Evolutionary conservation across 1,140 invertebrate species (phyloP), one percentile per base, ranked within the genome.

Genomic region (Limonius californicus): DNA sequence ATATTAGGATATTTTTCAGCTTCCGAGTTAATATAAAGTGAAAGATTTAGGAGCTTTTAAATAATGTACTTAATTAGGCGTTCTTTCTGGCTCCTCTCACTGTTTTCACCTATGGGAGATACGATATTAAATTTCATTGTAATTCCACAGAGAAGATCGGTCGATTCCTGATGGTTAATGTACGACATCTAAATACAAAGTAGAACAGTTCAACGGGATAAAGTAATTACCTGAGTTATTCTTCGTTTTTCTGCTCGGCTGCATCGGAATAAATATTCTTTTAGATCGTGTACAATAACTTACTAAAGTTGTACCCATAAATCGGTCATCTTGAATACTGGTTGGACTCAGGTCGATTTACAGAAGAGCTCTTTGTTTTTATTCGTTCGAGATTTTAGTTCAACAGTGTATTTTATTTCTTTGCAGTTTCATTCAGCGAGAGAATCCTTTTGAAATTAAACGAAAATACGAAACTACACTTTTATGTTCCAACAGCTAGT

Each of bases 1-100:
- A 74, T 73, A 74, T 74, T 70, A 74, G 68, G 70, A 72, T 70
- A 71, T 74, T 74, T 72, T 72, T 70, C 70, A 69, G 68, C 63
- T 70, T 62, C 62, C 4, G 54, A 55, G 54, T 55, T 55, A 55
- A 55, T 55, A 27, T 55, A 27, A 50, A 50, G 45, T 50, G 45
- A 50, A 50, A 50, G 45, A 50, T 50, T 50, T 50, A 50, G 45
- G 19, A 19, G 16, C 45, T 50, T 50, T 50, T 50, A 50, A 16
- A 50, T 50, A 50, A 50, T 50, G 20, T 19, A 3, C 45, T 50
- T 50, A 50, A 50, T 50, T 50, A 50, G 35, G 14, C 4, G 14
- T 16, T 19, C 7, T 50, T 16, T 6, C 8, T 18, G 3, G 15
- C 16, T 12, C 45, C 3, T 21, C 9, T 11, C 45, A 18, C 14